Conservation (phyloP, 2,888 invertebrate species). For the Siphlonurus alternatus region DNA sequence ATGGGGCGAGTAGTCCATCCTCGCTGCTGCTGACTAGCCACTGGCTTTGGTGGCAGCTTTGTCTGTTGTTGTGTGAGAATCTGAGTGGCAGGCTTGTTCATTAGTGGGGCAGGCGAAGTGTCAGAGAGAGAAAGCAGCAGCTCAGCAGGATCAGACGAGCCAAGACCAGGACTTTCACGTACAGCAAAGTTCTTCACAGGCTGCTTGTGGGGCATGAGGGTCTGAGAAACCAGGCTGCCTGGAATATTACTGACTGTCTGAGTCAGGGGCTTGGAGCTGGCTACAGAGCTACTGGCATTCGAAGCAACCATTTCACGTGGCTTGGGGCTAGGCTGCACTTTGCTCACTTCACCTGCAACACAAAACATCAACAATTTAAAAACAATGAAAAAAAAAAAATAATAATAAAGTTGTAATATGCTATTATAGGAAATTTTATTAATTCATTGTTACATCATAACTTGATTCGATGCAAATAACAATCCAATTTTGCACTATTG, state of each 20-base stretch:
- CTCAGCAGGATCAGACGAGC: constrained; percentile 18
- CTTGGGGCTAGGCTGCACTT: constrained; percentile 1
- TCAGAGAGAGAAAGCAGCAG: constrained; percentile 20
- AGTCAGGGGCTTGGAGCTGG: not conserved
- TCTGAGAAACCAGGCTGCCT: not conserved
- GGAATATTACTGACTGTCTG: not conserved
- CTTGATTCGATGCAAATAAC: no score
- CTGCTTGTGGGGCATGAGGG: no score
- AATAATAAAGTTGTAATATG: no score
- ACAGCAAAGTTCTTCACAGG: not conserved
- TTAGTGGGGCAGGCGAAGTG: constrained; percentile 10
- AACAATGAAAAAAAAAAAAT: not conserved
- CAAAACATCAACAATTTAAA: not conserved
- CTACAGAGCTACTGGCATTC: not conserved
- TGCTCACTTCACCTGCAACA: constrained; percentile 4
- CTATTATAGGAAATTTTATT: no score
- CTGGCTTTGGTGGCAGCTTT: constrained; percentile 8
- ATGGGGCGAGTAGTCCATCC: not conserved
- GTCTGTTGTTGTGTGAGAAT: not conserved
- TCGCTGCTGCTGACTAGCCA: constrained; percentile 1
- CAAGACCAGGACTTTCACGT: not conserved
- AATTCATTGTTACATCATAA: no score
- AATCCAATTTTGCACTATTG: no score
- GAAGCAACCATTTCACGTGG: not conserved
- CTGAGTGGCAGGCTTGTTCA: not conserved